phyloP scores from a whole-genome alignment of 1,140 invertebrate genomes.

The Brachionus koreanus region DNA sequence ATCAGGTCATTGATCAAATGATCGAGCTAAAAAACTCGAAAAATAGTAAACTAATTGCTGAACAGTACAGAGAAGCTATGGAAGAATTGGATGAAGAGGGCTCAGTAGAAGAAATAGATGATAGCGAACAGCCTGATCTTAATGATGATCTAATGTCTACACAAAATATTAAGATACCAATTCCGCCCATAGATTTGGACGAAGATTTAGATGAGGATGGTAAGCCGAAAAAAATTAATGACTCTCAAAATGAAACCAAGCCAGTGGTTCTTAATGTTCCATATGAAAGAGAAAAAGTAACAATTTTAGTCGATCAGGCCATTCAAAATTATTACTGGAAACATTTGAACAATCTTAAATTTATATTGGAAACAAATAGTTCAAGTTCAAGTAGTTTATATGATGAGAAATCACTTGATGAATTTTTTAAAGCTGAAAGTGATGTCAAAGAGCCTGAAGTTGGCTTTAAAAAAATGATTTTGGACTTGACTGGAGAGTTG shows the following conservation, averaged over 20 bases:
- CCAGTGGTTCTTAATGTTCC: slow-evolving; percentile 10
- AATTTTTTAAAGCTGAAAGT: background rate
- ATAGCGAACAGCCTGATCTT: background rate
- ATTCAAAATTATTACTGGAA: slow-evolving; percentile 15
- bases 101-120: background rate
- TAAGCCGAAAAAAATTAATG: background rate
- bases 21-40: background rate
- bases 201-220: slow-evolving; percentile 11
- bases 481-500: slow-evolving; percentile 67
- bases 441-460: background rate
- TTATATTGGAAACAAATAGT: background rate
- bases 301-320: background rate
- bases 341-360: background rate
- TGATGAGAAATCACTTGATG: background rate
- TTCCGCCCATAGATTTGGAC: slow-evolving; percentile 17
- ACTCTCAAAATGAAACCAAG: background rate
- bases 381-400: background rate
- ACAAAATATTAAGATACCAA: background rate
- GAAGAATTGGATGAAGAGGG: background rate
- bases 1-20: background rate
- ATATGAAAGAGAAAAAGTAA: background rate
- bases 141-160: background rate
- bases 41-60: background rate
- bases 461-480: slow-evolving; percentile 61
- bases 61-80: slow-evolving; percentile 3